Evolutionary conservation across 2,888 invertebrate genomes (phyloP), one percentile per base, ranked within the genome.

Genomic region (Hoplodrina blanda): DNA sequence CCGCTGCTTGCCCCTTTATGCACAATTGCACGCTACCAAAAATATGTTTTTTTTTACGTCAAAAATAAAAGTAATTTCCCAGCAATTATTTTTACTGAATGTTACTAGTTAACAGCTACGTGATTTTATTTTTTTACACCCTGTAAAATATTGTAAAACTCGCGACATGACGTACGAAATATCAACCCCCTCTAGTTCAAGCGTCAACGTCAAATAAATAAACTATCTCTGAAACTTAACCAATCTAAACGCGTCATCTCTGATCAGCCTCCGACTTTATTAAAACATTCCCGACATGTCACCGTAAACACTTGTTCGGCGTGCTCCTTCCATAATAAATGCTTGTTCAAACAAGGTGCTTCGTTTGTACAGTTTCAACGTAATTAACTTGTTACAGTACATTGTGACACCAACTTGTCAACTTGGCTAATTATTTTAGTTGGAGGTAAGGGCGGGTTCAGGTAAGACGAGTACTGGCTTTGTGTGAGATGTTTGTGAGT

Each of bases 341-440:
- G 66, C 64, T 55, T 74, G 74, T 70, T 76, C 85, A 82, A 86
- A 87, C 87, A 85, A 78, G 81, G 80, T 76, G 80, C 69, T 65
- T 80, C 84, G 85, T 91, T 91, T 89, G 85, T 87, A 85, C 76
- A 87, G 86, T 67, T 67, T 73, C 67, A 64, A 88, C 89, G 86
- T 87, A 89, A 91, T 92, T 91, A 92, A 89, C 91, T 90, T 90
- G 91, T 90, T 89, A 80, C 62, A 50, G 64, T 65, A 56, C 68
- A 66, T 59, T 65, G 79, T 83, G 79, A 81, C 83, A 84, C 80
- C 75, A 80, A 87, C 77, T 86, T 89, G 88, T 88, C 88, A 88
- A 89, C 86, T 89, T 82, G 79, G 68, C 87, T 89, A 89, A 89
- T 88, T 88, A 88, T 88, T 89, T 88, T 86, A 89, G 88, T 89